Evolutionary conservation across 2,113 vertebrate genomes (phyloP), one percentile per base, ranked within the genome.

Genomic region (Alethe castanea): DNA sequence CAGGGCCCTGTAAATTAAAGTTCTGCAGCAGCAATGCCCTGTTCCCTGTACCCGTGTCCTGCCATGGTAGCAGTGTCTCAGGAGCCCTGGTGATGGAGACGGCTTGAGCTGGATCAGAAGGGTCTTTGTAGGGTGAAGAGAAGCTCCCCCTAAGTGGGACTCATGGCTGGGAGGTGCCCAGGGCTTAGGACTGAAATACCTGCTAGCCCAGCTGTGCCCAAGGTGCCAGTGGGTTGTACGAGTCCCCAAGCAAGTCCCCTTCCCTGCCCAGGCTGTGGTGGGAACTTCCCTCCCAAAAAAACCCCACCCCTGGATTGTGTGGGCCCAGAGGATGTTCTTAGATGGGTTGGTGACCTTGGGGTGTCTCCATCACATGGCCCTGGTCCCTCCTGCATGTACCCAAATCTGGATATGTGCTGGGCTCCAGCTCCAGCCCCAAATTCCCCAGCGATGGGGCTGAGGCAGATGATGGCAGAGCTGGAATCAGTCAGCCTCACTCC

Each of bases 281-380:
- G 48, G 19, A 0, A 0, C 24, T 25, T 40, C 29, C 42, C 7
- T 40, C 53, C 57, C 13, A 0, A 33, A 74, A 66, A 50, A 6
- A 5, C 2, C 8, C 8, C 35, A 33, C 29, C 38, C 31, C 13
- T 40, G 59, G 31, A 5, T 25, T 0, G 0, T 6, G 0, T 36
- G 28, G 72, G 35, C 17, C 26, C 81, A 23, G 48, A 47, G 26
- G 23, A 45, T 54, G 31, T 42, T 52, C 65, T 76, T 1, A 5
- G n/a, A n/a, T 25, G 36, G 29, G 8, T 42, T 0, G 0, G 44
- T 94, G 83, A 86, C 76, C 72, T 94, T 94, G 90, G 40, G 33
- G 28, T 3, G 3, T 42, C 45, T 71, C 84, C 52, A 28, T 53
- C 93, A 84, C 73, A 16, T 12, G 67, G 60, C 16, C 29, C 47